Conservation (phyloP, 1,140 invertebrate genomes). For the Radopholus similis region DNA sequence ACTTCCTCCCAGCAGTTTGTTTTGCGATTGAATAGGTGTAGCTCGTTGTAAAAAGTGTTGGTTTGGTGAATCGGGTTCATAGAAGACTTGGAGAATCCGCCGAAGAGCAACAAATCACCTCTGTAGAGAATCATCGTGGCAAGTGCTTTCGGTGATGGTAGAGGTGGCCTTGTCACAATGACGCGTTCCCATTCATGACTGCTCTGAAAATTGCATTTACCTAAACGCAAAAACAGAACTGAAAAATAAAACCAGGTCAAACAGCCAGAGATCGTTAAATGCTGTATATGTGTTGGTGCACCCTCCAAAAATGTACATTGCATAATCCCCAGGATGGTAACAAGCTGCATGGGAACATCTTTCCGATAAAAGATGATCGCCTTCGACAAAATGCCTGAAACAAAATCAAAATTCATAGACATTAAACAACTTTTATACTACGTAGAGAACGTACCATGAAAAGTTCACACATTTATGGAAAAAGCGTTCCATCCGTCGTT, state of each 20-base stretch:
- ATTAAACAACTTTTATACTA: conserved; percentile 14
- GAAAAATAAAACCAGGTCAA: conserved; percentile 74
- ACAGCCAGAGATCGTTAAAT: conserved; percentile 92
- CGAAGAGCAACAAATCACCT: conserved; percentile 80
- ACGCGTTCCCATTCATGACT: conserved; percentile 34
- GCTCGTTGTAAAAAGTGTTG: conserved; percentile 65
- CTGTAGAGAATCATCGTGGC: conserved; percentile 81
- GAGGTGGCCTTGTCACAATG: conserved; percentile 70
- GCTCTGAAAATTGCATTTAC: conserved; percentile 30
- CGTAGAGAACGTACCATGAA: conserved; percentile 31
- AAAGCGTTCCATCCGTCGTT: conserved; percentile 34
- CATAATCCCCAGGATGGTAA: conserved; percentile 60
- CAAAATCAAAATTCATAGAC: not conserved
- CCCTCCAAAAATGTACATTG: conserved; percentile 91
- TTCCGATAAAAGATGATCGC: conserved; percentile 74
- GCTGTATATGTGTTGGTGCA: conserved; percentile 78
- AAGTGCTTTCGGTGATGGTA: conserved; percentile 92
- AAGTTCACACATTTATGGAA: conserved; percentile 44
- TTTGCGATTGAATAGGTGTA: conserved; percentile 80
- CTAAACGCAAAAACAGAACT: conserved; percentile 39
- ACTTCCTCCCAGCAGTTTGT: conserved; percentile 79
- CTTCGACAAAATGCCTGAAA: conserved; percentile 67
- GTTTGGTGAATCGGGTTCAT: conserved; percentile 80
- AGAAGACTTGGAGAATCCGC: conserved; percentile 89
- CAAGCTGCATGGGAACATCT: conserved; percentile 86